These are phyloP conservation scores for Camponotus pennsylvanicus DNA, from an alignment of 1,140 invertebrate species.

Conservation along the genomic window DNA sequence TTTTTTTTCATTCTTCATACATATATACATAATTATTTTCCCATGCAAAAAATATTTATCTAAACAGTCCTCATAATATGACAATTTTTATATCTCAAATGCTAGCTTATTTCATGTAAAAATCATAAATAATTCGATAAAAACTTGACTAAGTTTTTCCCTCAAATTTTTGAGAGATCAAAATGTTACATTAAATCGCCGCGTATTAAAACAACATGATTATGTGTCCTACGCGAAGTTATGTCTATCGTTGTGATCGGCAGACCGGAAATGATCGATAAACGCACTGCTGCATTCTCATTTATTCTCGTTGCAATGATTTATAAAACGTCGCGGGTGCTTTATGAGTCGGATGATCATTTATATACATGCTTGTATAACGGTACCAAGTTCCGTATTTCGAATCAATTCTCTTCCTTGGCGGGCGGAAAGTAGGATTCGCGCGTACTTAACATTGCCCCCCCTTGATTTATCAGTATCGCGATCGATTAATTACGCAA, in stretches of 20 bases:
- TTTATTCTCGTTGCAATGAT: conserved; percentile 28
- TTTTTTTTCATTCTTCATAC: not conserved
- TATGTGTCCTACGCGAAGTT: not conserved
- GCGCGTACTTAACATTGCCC: conserved; percentile 31
- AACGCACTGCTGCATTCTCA: not conserved
- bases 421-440: conserved; percentile 31
- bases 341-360: conserved; percentile 27
- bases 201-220: not conserved
- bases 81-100: not conserved
- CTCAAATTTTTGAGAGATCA: not conserved
- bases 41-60: not conserved
- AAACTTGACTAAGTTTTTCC: not conserved
- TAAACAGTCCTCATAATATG: not conserved
- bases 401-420: conserved; percentile 29
- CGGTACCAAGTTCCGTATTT: conserved; percentile 35
- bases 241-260: not conserved
- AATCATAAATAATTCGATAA: not conserved
- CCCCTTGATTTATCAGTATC: conserved; percentile 39
- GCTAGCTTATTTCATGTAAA: not conserved
- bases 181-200: not conserved
- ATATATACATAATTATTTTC: not conserved
- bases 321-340: conserved; percentile 26
- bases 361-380: conserved; percentile 13
- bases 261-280: conserved; percentile 24
- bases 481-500: conserved; percentile 39